Evolutionary conservation across 1,140 invertebrate species (phyloP), one percentile per base, ranked within the genome.

Genomic region (Drosophila elegans): DNA sequence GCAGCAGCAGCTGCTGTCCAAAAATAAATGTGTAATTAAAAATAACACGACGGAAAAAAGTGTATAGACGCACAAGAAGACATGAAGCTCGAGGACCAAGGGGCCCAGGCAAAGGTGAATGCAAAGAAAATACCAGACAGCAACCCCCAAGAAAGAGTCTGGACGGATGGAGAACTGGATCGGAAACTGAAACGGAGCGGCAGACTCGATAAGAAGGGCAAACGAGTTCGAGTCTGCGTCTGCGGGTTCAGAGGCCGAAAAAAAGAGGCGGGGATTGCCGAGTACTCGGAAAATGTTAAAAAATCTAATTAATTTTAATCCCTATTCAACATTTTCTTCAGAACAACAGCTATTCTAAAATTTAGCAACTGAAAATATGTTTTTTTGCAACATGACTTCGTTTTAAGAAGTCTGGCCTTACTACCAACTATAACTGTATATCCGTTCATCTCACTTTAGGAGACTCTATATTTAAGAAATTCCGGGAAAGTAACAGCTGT

Each of bases 1-100:
- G 81, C 81, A 85, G 76, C 67, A 51, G 45, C 77, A 76, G 78
- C 78, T 68, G 80, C 80, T 79, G 74, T 61, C 73, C 74, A 76
- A 75, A 76, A 68, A 76, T 76, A 76, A 76, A 57, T 45, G 61
- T 86, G 83, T 82, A 88, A 86, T 86, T 88, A 86, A 88, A 86
- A 86, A 88, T 78, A 82, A 82, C 49, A 75, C 69, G 45, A 57
- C 34, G 67, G 44, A 51, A 62, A 52, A 42, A 41, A 64, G 36
- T 21, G 77, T 29, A 60, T 45, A 66, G 69, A 34, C 29, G 29
- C 29, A 32, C 29, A 32, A 32, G 6, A 32, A 32, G 6, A 32
- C 29, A 32, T 32, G 6, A 32, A 32, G 56, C 51, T 16, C 12
- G 41, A 57, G 36, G 39, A 5, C 49, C 38, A 67, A 54, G 49